Evolutionary conservation across 2,797 vertebrate genomes (phyloP).

Genomic region (Phrynocephalus forsythii): DNA sequence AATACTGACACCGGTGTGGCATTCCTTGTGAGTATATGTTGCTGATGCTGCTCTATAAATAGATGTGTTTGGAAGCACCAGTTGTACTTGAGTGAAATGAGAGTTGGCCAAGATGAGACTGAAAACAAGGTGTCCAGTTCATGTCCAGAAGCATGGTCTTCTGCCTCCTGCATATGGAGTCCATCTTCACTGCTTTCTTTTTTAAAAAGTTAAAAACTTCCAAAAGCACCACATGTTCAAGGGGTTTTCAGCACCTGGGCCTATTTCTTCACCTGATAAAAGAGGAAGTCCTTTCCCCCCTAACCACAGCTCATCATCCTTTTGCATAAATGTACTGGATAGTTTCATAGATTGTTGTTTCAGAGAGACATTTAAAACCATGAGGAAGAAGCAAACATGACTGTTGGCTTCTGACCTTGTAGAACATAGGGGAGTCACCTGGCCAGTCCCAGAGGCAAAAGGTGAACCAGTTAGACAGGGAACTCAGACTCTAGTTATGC

Average conservation of each 20-base stretch:
- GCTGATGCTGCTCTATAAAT: not conserved
- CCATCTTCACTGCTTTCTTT: not conserved
- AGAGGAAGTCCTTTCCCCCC: slow-evolving; percentile 13
- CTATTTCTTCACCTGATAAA: slow-evolving; percentile 22
- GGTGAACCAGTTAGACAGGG: slow-evolving; percentile 63
- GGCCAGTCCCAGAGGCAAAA: slow-evolving; percentile 44
- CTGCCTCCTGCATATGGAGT: not conserved
- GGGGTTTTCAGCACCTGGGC: not conserved
- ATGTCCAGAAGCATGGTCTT: not conserved
- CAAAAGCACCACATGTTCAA: not conserved
- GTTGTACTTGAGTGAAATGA: not conserved
- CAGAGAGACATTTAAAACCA: not conserved
- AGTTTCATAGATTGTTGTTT: slow-evolving; percentile 36
- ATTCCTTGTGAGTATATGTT: not conserved
- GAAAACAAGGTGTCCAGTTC: not conserved
- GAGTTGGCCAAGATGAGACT: not conserved
- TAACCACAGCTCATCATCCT: not conserved
- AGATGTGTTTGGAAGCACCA: not conserved
- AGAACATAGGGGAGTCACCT: slow-evolving; percentile 42
- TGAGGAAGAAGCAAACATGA: not conserved
- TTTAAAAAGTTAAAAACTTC: not conserved
- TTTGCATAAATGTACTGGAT: slow-evolving; percentile 20
- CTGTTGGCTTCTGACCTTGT: slow-evolving; percentile 42
- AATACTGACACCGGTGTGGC: not conserved
- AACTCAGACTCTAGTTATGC: slow-evolving; percentile 56